Evolutionary conservation across 1,140 invertebrate species (phyloP).

Genomic region (Agraylea sexmaculata): DNA sequence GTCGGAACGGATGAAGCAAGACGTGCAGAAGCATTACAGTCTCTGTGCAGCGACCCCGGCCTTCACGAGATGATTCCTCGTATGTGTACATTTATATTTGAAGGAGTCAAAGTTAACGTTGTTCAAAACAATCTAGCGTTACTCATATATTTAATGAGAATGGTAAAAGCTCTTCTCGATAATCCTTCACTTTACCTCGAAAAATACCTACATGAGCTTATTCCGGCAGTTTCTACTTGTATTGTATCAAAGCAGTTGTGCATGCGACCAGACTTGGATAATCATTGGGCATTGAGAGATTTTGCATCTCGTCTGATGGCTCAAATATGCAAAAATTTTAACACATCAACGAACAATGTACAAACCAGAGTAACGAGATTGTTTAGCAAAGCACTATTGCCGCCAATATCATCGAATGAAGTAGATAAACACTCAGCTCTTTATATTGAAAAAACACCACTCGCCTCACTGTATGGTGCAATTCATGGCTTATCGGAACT

Average conservation of each 20-base stretch:
- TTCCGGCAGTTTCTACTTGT: slow-evolving; percentile 85
- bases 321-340: slow-evolving; percentile 85
- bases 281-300: slow-evolving; percentile 90
- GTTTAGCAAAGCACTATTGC: slow-evolving; percentile 51
- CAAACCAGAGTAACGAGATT: slow-evolving; percentile 70
- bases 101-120: slow-evolving; percentile 89
- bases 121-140: slow-evolving; percentile 90
- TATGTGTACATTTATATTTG: slow-evolving; percentile 87
- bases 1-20: slow-evolving; percentile 85
- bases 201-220: slow-evolving; percentile 90
- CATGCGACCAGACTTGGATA: slow-evolving; percentile 83
- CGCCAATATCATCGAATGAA: no score
- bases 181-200: slow-evolving; percentile 88
- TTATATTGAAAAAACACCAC: slow-evolving; percentile 60
- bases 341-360: slow-evolving; percentile 81
- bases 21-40: slow-evolving; percentile 76
- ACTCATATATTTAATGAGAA: slow-evolving; percentile 91
- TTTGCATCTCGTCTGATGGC: slow-evolving; percentile 83
- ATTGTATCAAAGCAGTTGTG: slow-evolving; percentile 88
- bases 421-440: no score
- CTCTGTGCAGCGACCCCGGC: slow-evolving; percentile 76
- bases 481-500: slow-evolving; percentile 73
- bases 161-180: slow-evolving; percentile 82
- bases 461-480: slow-evolving; percentile 78
- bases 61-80: slow-evolving; percentile 89